phyloP scores from a whole-genome alignment of 1,140 invertebrate species.

The Latrodectus geometricus region DNA sequence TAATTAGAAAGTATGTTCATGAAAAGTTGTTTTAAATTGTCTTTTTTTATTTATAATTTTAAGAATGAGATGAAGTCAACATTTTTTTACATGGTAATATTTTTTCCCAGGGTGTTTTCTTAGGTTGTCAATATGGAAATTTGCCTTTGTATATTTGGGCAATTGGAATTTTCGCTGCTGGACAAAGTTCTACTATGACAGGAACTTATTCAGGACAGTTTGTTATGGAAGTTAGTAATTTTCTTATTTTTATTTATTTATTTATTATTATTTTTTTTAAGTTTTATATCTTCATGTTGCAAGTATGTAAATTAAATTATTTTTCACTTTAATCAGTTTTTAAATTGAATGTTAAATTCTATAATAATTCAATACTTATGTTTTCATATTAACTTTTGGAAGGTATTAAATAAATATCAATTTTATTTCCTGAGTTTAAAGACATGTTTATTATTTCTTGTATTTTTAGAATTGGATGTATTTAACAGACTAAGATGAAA shows the following conservation, averaged over 20 bases:
- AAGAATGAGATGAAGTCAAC: background rate
- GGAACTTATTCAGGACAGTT: constrained; percentile 72
- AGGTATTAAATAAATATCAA: background rate
- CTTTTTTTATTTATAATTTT: background rate
- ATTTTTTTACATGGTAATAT: background rate
- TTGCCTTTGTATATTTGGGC: constrained; percentile 73
- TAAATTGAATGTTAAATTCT: too few relatives aligned
- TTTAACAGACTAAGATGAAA: too few relatives aligned
- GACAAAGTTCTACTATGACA: constrained; percentile 74
- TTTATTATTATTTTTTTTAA: background rate
- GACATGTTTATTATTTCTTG: too few relatives aligned
- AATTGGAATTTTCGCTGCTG: constrained; percentile 74
- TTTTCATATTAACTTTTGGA: background rate
- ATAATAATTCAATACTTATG: too few relatives aligned
- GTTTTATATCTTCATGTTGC: background rate
- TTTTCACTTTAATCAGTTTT: too few relatives aligned
- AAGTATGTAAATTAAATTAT: background rate
- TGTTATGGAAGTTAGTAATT: constrained; percentile 63
- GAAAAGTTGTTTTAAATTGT: background rate
- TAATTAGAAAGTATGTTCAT: too few relatives aligned
- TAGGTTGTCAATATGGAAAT: constrained; percentile 65
- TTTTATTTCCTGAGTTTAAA: background rate
- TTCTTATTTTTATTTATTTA: background rate
- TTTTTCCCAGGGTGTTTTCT: constrained; percentile 60
- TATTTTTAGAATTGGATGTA: too few relatives aligned